Evolutionary conservation across 2,888 invertebrate genomes (phyloP).

Genomic region (Conus canariensis): DNA sequence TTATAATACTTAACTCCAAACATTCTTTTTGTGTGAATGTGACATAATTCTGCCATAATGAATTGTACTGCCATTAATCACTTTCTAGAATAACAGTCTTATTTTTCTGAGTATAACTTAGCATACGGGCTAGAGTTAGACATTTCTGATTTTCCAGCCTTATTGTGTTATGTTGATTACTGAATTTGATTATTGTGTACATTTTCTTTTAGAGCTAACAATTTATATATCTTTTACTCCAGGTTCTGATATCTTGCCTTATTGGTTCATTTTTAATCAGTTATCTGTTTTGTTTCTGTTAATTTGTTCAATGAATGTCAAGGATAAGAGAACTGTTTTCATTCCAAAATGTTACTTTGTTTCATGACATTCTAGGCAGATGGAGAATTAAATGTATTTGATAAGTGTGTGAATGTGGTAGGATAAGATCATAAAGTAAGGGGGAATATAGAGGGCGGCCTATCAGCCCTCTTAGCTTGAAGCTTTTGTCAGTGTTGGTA

Average conservation of each 20-base stretch:
- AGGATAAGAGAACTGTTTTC: slow-evolving; percentile 39
- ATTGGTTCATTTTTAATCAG: neutral
- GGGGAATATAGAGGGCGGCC: slow-evolving; percentile 21
- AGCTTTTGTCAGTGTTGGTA: neutral
- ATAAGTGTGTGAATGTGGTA: neutral
- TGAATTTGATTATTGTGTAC: neutral
- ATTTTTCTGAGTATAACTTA: neutral
- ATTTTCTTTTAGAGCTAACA: slow-evolving; percentile 14
- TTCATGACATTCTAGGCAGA: neutral
- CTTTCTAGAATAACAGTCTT: neutral
- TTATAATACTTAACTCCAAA: slow-evolving; percentile 4
- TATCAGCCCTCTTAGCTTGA: slow-evolving; percentile 20
- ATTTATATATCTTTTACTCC: neutral
- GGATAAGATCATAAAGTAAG: neutral
- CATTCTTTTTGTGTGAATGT: neutral
- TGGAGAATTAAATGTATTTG: neutral
- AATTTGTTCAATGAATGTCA: slow-evolving; percentile 14
- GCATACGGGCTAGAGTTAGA: neutral
- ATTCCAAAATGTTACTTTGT: neutral
- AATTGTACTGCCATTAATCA: slow-evolving; percentile 2
- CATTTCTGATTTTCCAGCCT: neutral
- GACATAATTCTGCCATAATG: neutral
- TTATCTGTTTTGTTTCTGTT: neutral
- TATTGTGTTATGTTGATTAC: neutral
- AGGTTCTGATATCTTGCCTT: neutral